Evolutionary conservation across 92 coral and sea anemone species (phyloP), one percentile per base, ranked within the genome.

Genomic region (Siderastrea radians): DNA sequence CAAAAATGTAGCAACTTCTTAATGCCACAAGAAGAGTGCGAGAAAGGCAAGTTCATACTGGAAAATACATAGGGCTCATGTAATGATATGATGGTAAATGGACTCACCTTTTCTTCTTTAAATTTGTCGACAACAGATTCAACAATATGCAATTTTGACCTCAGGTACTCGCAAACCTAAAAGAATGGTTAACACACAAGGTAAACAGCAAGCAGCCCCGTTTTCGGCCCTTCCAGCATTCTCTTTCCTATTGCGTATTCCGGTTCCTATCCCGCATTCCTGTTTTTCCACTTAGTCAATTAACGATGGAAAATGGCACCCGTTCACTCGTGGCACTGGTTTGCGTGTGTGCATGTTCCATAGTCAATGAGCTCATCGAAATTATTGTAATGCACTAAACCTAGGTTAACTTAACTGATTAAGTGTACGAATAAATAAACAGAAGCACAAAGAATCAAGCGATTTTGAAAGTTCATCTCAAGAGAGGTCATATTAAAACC

Each of bases 81-180:
- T 67, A 67, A 67, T 38, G 72, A 67, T 67, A 67, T 15, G 72
- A 43, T 67, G 72, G 66, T 60, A 77, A 60, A 55, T 77, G 67
- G 55, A 64, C 82, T 77, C 67, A 77, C 82, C 82, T 77, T 77
- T 77, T 58, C 82, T 77, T 77, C 67, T 49, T 64, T 58, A 53
- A 77, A 77, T 64, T 48, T 60, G 82, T 77, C 49, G 67, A 77
- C 82, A 77, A 77, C 82, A 57, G 82, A 61, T 69, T 66, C 54
- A 61, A 79, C 74, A 79, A 79, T 79, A 79, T 64, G 67, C 84
- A 79, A 79, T 59, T 61, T 69, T 79, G 84, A 79, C 74, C 51
- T 69, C 84, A 79, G 14, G 7, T 79, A 59, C 49, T 79, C 55
- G 70, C 84, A 79, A 53, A 79, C 84, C 84, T 79, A 68, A 68